Conservation (phyloP, 2,888 invertebrate species). For the Syrphus vitripennis region DNA sequence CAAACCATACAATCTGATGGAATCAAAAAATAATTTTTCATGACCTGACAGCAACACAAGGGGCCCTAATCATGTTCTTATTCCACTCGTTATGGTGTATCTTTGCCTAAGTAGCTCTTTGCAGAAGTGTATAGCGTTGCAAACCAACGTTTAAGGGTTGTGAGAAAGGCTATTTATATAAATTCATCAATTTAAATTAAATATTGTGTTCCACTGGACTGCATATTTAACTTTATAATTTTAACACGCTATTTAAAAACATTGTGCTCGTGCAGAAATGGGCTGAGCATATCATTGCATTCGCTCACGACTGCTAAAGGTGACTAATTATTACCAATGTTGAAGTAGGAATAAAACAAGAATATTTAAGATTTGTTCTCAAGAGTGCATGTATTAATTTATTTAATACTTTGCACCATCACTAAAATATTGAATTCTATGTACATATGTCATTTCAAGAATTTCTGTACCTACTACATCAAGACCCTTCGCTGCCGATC, state of each 20-base stretch:
- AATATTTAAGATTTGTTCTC: no score
- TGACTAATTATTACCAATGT: not conserved
- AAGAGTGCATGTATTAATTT: no score
- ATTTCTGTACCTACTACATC: no score
- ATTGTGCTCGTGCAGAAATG: not conserved
- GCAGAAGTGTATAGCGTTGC: not conserved
- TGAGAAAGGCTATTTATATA: not conserved
- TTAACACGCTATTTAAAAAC: not conserved
- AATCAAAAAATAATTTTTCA: conserved; percentile 72
- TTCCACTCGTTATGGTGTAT: conserved; percentile 24
- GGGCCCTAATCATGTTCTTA: conserved; percentile 62
- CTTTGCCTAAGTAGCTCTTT: conserved; percentile 6
- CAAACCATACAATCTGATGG: conserved; percentile 58
- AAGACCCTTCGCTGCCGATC: no score
- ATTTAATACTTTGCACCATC: no score
- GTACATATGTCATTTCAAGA: no score
- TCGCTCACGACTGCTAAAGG: not conserved
- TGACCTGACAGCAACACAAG: conserved; percentile 69
- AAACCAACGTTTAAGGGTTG: conserved; percentile 25
- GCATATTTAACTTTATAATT: not conserved
- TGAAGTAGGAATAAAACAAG: not conserved
- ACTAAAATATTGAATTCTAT: no score
- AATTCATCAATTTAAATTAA: conserved; percentile 18
- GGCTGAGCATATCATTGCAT: not conserved
- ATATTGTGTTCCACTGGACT: conserved; percentile 15